Conservation (phyloP, 2,888 invertebrate species). For the Melinaea marsaeus region DNA sequence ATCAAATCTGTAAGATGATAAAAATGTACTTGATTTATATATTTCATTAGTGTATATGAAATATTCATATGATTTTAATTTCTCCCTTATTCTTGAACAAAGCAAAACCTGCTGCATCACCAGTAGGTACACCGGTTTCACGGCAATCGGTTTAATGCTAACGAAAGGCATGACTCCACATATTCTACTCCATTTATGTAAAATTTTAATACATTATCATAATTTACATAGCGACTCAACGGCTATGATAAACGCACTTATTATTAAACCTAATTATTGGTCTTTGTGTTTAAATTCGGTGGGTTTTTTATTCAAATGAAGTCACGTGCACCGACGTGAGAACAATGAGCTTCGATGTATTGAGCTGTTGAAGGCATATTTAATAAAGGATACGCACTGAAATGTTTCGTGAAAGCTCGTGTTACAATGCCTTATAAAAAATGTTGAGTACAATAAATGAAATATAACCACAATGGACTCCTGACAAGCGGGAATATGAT, state of each 20-base stretch:
- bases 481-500: background rate
- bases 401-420: slow-evolving; percentile 16
- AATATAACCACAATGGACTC: background rate
- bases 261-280: slow-evolving; percentile 72
- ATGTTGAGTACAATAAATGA: slow-evolving; percentile 4
- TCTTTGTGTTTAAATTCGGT: slow-evolving; percentile 70
- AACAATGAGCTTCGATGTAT: slow-evolving; percentile 48
- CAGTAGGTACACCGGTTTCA: slow-evolving; percentile 48
- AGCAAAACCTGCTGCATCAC: slow-evolving; percentile 55
- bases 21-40: too few relatives aligned
- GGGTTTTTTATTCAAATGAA: slow-evolving; percentile 62
- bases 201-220: slow-evolving; percentile 67
- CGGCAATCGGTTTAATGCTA: slow-evolving; percentile 52
- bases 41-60: background rate
- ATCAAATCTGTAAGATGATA: too few relatives aligned
- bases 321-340: slow-evolving; percentile 53
- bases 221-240: slow-evolving; percentile 67
- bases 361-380: slow-evolving; percentile 44
- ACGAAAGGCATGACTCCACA: slow-evolving; percentile 65
- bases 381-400: slow-evolving; percentile 21
- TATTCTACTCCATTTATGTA: slow-evolving; percentile 69
- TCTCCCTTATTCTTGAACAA: slow-evolving; percentile 33
- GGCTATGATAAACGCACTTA: slow-evolving; percentile 60
- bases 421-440: slow-evolving; percentile 11
- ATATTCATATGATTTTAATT: slow-evolving; percentile 6